These are phyloP conservation scores for Epinephelus coioides DNA, from an alignment of 2,797 vertebrate genomes.

Conservation along the genomic window DNA sequence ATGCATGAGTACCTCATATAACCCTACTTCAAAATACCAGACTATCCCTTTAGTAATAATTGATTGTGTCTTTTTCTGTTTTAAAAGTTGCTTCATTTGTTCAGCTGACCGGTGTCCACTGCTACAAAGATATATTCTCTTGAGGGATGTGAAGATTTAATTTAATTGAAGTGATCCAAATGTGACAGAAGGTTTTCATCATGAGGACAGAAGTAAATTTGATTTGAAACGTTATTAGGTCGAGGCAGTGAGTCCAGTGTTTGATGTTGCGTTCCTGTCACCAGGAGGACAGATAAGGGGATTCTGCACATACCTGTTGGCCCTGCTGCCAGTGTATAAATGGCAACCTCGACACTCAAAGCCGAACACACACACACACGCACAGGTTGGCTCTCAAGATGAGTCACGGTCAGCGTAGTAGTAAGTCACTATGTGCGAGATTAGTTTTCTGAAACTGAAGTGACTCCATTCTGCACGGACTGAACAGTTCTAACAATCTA, in stretches of 20 bases:
- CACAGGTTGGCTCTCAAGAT: constrained; percentile 45
- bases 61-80: no score
- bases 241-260: constrained; percentile 61
- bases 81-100: not conserved
- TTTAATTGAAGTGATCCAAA: constrained; percentile 56
- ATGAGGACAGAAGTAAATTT: constrained; percentile 61
- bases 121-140: constrained; percentile 1
- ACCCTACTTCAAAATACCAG: no score
- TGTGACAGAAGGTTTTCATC: constrained; percentile 73
- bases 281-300: constrained; percentile 83
- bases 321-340: constrained; percentile 80
- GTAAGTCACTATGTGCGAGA: constrained; percentile 8
- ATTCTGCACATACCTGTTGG: constrained; percentile 88
- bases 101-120: not conserved
- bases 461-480: not conserved
- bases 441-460: constrained; percentile 14
- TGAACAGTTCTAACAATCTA: constrained; percentile 20
- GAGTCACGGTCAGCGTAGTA: constrained; percentile 20
- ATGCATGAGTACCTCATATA: no score
- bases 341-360: constrained; percentile 52
- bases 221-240: constrained; percentile 75
- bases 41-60: no score
- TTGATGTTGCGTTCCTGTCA: constrained; percentile 88
- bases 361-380: constrained; percentile 35
- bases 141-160: constrained; percentile 23